Conservation (phyloP, 2,888 invertebrate species). For the Zootermopsis nevadensis region DNA sequence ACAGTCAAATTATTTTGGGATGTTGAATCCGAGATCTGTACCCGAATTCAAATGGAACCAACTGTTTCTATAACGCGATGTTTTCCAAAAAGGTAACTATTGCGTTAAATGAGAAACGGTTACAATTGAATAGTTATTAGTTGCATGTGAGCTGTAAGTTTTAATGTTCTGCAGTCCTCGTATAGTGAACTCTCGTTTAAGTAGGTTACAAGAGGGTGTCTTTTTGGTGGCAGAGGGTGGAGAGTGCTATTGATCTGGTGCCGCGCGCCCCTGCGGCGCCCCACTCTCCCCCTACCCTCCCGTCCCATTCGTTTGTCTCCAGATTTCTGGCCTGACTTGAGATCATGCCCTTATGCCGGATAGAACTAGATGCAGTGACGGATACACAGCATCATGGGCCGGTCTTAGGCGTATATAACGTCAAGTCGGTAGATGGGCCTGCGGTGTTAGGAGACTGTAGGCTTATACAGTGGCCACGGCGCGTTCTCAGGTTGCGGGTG, state of each 20-base stretch:
- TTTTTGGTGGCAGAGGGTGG: slow-evolving; percentile 17
- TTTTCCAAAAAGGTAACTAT: no score
- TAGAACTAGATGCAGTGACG: background rate
- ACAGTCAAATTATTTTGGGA: no score
- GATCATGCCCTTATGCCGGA: background rate
- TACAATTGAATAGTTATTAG: no score
- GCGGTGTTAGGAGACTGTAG: no score
- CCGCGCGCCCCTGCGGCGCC: slow-evolving; percentile 22
- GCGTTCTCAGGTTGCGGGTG: no score
- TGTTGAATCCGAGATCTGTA: no score
- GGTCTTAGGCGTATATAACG: background rate
- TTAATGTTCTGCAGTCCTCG: background rate
- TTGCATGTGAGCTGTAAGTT: background rate
- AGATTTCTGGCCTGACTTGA: slow-evolving; percentile 9
- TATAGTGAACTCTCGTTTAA: slow-evolving; percentile 1
- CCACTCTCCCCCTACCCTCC: background rate
- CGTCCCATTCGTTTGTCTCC: background rate
- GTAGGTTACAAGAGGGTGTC: slow-evolving; percentile 6
- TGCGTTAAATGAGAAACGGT: no score
- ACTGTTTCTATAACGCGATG: no score
- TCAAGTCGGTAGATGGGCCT: no score
- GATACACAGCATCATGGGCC: no score
- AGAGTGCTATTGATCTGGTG: slow-evolving; percentile 31
- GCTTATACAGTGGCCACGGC: no score
- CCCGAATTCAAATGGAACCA: no score